Percentiles rank a stretch among this genome's conserved stretches.
These are phyloP conservation scores for Eupithecia exiguata DNA, from an alignment of 2,888 invertebrate genomes.

Conservation along the genomic window DNA sequence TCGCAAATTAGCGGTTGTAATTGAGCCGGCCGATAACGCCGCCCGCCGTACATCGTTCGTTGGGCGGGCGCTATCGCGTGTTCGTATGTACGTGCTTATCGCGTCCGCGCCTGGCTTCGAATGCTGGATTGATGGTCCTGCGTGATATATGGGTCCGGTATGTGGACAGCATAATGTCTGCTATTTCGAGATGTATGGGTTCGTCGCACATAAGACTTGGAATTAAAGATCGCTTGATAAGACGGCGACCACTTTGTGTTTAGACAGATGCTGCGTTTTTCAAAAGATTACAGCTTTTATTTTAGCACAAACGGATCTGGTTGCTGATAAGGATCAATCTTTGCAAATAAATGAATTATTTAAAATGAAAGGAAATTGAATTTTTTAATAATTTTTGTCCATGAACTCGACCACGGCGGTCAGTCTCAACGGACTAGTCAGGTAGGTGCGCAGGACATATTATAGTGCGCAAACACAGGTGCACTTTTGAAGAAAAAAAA, in stretches of 20 bases:
- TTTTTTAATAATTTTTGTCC: no score
- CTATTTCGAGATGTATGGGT: background rate
- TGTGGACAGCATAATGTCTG: slow-evolving; percentile 2
- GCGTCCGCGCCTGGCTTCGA: slow-evolving; percentile 12
- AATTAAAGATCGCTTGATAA: no score
- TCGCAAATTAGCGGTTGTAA: slow-evolving; percentile 27
- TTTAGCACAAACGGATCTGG: no score
- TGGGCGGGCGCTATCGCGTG: slow-evolving; percentile 25
- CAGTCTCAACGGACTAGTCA: no score
- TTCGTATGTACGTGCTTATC: slow-evolving; percentile 26
- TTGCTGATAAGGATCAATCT: no score
- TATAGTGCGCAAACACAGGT: no score
- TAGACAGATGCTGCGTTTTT: background rate
- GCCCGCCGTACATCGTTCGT: background rate
- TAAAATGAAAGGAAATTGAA: no score
- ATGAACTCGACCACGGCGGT: no score
- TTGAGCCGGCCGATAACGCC: slow-evolving; percentile 2
- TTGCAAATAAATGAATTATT: no score
- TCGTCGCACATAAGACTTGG: background rate
- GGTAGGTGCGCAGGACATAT: no score
- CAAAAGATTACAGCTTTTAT: no score
- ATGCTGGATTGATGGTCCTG: slow-evolving; percentile 11
- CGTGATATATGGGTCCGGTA: background rate
- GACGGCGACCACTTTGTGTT: background rate
- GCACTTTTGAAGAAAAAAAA: no score